A percentile compares a stretch with the other conserved stretches of the same genome.
phyloP scores from a whole-genome alignment of 2,797 vertebrate genomes.

The Potorous gilbertii region DNA sequence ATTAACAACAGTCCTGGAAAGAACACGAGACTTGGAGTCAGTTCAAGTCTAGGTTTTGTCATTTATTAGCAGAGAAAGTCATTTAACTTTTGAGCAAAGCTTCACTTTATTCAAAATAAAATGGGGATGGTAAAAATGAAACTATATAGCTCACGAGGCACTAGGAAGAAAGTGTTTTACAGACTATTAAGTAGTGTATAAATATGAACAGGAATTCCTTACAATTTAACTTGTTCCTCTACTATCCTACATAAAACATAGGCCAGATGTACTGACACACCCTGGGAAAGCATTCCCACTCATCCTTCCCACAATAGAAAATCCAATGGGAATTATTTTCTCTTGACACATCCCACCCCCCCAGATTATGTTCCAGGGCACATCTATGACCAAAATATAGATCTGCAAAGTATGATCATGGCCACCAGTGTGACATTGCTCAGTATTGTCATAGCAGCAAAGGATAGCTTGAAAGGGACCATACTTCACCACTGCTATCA shows the following conservation, averaged over 20 bases:
- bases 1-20: background rate
- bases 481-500: background rate
- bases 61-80: background rate
- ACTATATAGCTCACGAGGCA: background rate
- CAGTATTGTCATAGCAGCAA: background rate
- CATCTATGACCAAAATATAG: background rate
- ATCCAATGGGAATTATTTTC: background rate
- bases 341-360: background rate
- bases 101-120: background rate
- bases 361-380: background rate
- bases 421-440: background rate
- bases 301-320: background rate
- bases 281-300: background rate
- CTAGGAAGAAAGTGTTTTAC: background rate
- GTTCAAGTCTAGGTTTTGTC: background rate
- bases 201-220: background rate
- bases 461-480: background rate
- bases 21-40: background rate
- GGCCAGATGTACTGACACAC: background rate
- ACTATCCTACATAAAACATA: background rate
- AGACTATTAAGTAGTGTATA: background rate
- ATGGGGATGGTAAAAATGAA: background rate
- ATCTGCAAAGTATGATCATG: background rate
- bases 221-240: background rate
- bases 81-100: background rate